Conservation (phyloP, 2,888 invertebrate species). For the Melinaea menophilus region DNA sequence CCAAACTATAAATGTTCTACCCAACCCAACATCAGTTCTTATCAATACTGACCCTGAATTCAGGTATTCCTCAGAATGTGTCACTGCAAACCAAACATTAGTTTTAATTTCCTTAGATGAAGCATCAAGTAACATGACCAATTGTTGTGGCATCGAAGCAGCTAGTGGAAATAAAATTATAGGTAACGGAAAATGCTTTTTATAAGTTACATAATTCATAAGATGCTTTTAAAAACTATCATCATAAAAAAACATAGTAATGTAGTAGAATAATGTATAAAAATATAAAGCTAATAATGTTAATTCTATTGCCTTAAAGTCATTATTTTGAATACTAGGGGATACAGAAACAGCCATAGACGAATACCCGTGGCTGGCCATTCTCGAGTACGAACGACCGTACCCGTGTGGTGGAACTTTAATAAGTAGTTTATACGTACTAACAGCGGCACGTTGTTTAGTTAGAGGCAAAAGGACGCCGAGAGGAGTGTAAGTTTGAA, state of each 20-base stretch:
- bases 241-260: no score
- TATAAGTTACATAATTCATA: no score
- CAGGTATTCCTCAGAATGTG: no score
- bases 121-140: no score
- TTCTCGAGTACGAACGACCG: conserved; percentile 50
- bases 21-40: no score
- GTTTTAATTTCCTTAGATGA: neutral
- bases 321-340: conserved; percentile 25
- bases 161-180: conserved; percentile 15
- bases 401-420: conserved; percentile 59
- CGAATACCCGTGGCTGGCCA: conserved; percentile 71
- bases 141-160: conserved; percentile 14
- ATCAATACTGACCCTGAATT: no score
- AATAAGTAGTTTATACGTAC: conserved; percentile 57
- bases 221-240: no score
- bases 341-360: conserved; percentile 56
- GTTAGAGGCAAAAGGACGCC: neutral
- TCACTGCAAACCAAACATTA: neutral
- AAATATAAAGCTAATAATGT: no score
- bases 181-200: conserved; percentile 1
- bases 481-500: conserved; percentile 18
- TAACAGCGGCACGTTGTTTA: conserved; percentile 69
- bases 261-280: no score
- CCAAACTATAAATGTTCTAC: neutral
- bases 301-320: no score